phyloP scores from a whole-genome alignment of 2,888 invertebrate species.

The Dynastes maya region DNA sequence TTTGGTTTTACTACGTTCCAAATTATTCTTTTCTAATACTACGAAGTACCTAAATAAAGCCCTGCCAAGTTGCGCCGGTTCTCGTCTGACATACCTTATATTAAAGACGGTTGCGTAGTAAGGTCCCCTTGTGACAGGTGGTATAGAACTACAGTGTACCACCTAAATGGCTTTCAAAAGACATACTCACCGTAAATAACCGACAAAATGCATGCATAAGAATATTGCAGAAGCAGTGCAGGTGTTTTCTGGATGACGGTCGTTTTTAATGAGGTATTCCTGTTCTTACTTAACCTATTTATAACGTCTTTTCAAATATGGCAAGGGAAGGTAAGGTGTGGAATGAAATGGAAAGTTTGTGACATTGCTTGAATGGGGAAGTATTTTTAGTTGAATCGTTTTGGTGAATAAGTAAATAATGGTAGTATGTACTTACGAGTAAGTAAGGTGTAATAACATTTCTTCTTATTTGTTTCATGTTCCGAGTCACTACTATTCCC shows the following conservation, averaged over 20 bases:
- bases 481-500: too few relatives aligned
- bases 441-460: too few relatives aligned
- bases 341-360: conserved; percentile 12
- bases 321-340: background rate
- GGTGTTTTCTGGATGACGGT: background rate
- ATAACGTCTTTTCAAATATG: background rate
- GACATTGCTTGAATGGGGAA: background rate
- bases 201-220: background rate
- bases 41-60: background rate
- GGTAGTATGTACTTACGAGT: too few relatives aligned
- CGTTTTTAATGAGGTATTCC: conserved; percentile 1
- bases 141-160: background rate
- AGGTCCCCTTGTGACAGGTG: conserved; percentile 20
- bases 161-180: conserved; percentile 10
- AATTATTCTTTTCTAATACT: too few relatives aligned
- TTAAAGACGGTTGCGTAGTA: conserved; percentile 22
- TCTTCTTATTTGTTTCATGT: too few relatives aligned
- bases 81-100: conserved; percentile 13
- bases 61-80: background rate
- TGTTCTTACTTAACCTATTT: conserved; percentile 15
- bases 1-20: too few relatives aligned
- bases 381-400: background rate
- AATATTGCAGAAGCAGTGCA: conserved; percentile 7
- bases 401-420: background rate
- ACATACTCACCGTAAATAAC: background rate